phyloP scores from a whole-genome alignment of 1,140 invertebrate genomes.

The Apolygus lucorum region DNA sequence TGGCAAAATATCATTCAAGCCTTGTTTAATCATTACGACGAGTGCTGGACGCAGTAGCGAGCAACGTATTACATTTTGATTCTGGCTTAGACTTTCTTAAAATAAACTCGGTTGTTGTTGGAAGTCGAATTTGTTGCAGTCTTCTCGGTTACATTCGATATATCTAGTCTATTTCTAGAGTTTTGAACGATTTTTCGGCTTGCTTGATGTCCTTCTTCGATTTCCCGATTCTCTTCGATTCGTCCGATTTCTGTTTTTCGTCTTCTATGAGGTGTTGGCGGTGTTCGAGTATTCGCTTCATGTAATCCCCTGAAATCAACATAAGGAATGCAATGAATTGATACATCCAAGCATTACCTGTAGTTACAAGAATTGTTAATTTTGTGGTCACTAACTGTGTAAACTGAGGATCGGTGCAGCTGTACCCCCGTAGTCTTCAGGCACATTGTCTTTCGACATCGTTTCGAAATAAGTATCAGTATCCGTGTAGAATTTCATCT shows the following conservation, averaged over 20 bases:
- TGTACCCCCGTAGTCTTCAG: slow-evolving; percentile 32
- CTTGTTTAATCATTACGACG: no score
- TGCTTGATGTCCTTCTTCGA: slow-evolving; percentile 24
- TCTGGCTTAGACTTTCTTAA: no score
- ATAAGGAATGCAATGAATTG: neutral
- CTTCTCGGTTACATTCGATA: no score
- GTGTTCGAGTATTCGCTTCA: slow-evolving; percentile 24
- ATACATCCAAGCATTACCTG: neutral
- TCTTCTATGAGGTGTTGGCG: slow-evolving; percentile 31
- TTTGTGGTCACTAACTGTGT: slow-evolving; percentile 26
- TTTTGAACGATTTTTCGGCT: slow-evolving; percentile 28
- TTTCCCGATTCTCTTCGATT: slow-evolving; percentile 25
- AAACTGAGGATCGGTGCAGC: neutral
- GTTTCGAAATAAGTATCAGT: slow-evolving; percentile 30
- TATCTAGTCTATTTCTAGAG: slow-evolving; percentile 33
- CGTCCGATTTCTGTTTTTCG: slow-evolving; percentile 30
- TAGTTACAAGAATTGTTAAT: no score
- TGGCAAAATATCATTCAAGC: no score
- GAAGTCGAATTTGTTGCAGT: no score
- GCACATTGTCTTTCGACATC: slow-evolving; percentile 28
- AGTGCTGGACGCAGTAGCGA: no score
- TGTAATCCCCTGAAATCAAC: slow-evolving; percentile 28
- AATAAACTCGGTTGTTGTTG: no score
- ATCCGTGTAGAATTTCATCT: slow-evolving; percentile 32
- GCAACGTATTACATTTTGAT: no score